Conservation (phyloP, 2,797 vertebrate genomes). For the Syngnathus acus region DNA sequence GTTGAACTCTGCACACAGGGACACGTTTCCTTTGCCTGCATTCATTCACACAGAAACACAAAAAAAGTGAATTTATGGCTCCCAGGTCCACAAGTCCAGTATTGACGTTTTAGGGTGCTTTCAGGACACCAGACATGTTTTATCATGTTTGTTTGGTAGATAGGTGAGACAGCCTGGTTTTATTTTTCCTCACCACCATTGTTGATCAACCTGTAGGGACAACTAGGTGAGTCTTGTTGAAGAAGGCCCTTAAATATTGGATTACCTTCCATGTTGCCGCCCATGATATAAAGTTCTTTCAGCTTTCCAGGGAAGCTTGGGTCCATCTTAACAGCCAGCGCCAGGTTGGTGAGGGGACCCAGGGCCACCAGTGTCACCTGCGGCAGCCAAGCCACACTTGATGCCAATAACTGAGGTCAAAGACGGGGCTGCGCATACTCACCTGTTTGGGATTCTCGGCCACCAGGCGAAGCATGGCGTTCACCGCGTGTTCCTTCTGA, state of each 20-base stretch:
- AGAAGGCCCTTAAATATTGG: not conserved
- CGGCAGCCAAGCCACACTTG: not conserved
- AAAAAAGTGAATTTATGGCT: too few species aligned
- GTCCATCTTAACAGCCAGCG: conserved; percentile 67
- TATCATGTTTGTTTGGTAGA: too few species aligned
- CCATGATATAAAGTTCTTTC: conserved; percentile 73
- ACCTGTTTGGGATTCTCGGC: conserved; percentile 67
- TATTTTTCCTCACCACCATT: too few species aligned
- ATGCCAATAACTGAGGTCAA: not conserved
- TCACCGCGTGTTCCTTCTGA: conserved; percentile 64
- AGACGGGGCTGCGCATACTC: not conserved
- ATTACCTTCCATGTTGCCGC: conserved; percentile 76
- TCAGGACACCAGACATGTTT: too few species aligned
- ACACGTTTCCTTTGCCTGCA: conserved; percentile 70
- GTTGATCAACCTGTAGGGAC: too few species aligned
- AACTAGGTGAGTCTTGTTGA: too few species aligned
- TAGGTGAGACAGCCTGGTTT: too few species aligned
- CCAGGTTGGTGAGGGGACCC: conserved; percentile 74
- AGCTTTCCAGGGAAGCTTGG: conserved; percentile 68
- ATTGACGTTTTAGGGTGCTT: too few species aligned
- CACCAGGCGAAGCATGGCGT: conserved; percentile 64
- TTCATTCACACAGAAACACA: not conserved
- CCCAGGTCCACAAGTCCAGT: too few species aligned
- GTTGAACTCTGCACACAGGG: conserved; percentile 72
- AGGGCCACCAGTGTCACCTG: conserved; percentile 74